Evolutionary conservation across 1,140 invertebrate species (phyloP).

Genomic region (fruit fly (Drosophila melanogaster)): Release_6_plus_ISO1_MT NT_033777.3:18845501-18846000

Average conservation of each 20-base stretch:
- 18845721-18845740: constrained; percentile 47
- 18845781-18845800: constrained; percentile 78
- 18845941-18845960: constrained; percentile 27
- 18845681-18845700: constrained; percentile 74
- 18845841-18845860: constrained; percentile 38
- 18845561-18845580: constrained; percentile 13
- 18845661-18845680: constrained; percentile 76
- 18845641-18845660: constrained; percentile 33
- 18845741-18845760: not conserved
- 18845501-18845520: constrained; percentile 26
- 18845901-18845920: constrained; percentile 26
- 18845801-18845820: constrained; percentile 57
- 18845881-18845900: constrained; percentile 9
- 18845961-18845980: constrained; percentile 70
- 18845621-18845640: constrained; percentile 27
- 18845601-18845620: constrained; percentile 25
- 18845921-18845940: constrained; percentile 13
- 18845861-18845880: constrained; percentile 44
- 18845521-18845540: not conserved
- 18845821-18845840: constrained; percentile 37
- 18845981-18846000: constrained; percentile 47
- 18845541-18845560: not conserved
- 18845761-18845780: constrained; percentile 72
- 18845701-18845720: constrained; percentile 23
- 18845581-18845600: constrained; percentile 35